Conservation (phyloP, 2,888 invertebrate genomes). For the Neoascia interrupta region DNA sequence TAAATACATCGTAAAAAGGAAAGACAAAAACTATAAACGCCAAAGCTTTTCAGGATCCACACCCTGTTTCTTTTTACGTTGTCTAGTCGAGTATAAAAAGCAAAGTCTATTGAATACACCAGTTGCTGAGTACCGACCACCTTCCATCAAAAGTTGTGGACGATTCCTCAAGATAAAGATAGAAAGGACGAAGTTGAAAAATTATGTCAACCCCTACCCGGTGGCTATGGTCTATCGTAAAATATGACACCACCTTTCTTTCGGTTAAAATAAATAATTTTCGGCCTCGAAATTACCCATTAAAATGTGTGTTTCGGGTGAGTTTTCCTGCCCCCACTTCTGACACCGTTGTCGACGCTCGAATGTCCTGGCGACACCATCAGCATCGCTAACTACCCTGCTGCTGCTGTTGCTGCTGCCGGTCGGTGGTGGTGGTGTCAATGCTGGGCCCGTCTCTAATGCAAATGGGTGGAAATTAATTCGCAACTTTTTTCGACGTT, state of each 20-base stretch:
- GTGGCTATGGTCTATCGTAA: conserved; percentile 49
- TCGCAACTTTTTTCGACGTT: conserved; percentile 51
- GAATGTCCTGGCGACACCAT: conserved; percentile 29
- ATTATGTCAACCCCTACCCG: conserved; percentile 39
- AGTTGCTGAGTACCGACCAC: conserved; percentile 8
- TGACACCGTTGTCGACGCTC: neutral
- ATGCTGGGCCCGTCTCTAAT: conserved; percentile 26
- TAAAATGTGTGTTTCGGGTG: conserved; percentile 55
- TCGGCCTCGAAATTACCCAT: conserved; percentile 57
- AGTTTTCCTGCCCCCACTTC: neutral
- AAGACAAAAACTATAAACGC: conserved; percentile 44
- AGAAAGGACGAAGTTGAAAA: conserved; percentile 16
- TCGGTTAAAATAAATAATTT: conserved; percentile 62
- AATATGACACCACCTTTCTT: conserved; percentile 61
- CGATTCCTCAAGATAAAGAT: conserved; percentile 16
- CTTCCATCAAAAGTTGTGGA: conserved; percentile 23
- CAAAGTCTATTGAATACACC: conserved; percentile 34
- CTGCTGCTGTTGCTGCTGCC: neutral
- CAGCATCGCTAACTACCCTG: conserved; percentile 55
- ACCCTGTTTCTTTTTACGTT: conserved; percentile 35
- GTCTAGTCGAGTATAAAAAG: conserved; percentile 30
- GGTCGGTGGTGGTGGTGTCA: neutral
- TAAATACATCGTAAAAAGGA: conserved; percentile 48
- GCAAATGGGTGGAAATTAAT: conserved; percentile 69
- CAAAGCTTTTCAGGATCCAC: conserved; percentile 24